Percentiles rank a stretch among this genome's conserved stretches.
Conservation (phyloP, 2,888 invertebrate species). For the Catocala sponsa region DNA sequence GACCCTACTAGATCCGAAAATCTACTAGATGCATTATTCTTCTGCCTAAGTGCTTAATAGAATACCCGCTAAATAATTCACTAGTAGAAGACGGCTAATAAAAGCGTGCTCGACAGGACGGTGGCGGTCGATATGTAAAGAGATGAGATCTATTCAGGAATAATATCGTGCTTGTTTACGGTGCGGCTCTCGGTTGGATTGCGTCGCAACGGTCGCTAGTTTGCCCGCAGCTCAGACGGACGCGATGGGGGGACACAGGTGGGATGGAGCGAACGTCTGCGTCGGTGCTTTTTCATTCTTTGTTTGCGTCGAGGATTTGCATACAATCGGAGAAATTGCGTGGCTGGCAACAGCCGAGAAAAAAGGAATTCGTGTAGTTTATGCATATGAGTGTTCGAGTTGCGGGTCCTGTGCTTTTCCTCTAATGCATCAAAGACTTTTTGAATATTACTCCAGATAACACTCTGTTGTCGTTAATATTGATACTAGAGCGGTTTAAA, state of each 20-base stretch:
- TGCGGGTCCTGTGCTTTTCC: constrained; percentile 58
- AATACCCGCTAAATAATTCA: constrained; percentile 82
- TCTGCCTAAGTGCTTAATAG: constrained; percentile 79
- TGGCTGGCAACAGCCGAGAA: constrained; percentile 71
- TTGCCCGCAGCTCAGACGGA: constrained; percentile 68
- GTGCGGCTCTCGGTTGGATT: constrained; percentile 65
- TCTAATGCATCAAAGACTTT: constrained; percentile 40
- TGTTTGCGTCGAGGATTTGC: constrained; percentile 84
- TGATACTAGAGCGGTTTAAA: neutral
- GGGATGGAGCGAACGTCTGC: constrained; percentile 75
- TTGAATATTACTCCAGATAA: constrained; percentile 8
- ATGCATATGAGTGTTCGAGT: constrained; percentile 69
- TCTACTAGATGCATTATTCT: constrained; percentile 80
- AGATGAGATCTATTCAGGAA: constrained; percentile 79
- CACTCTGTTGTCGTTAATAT: neutral
- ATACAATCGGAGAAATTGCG: constrained; percentile 86
- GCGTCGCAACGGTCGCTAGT: constrained; percentile 65
- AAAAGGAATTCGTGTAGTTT: constrained; percentile 77
- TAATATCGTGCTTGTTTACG: constrained; percentile 78
- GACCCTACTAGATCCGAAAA: constrained; percentile 72
- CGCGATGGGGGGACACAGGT: constrained; percentile 70
- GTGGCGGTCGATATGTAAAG: constrained; percentile 78
- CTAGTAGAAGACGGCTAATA: constrained; percentile 76
- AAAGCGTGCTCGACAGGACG: constrained; percentile 78
- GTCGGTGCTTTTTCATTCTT: constrained; percentile 83